Conservation (phyloP, 2,113 vertebrate species). For the Protomyctophum bolini region DNA sequence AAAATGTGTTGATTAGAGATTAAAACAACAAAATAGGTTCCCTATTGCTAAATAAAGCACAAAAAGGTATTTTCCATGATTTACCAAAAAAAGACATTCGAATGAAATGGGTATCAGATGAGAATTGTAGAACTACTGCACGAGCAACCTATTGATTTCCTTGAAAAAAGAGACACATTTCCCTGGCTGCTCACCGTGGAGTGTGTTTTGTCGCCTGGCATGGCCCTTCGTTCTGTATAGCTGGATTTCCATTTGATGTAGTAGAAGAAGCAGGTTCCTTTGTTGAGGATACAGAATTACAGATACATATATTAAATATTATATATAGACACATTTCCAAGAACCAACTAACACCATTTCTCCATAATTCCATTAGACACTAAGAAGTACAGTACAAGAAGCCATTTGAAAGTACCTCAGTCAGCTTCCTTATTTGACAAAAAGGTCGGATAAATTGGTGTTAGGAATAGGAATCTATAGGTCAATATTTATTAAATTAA, state of each 20-base stretch:
- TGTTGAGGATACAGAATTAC: background rate
- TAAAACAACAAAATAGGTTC: no score
- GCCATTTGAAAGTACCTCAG: no score
- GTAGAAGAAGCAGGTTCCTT: slow-evolving; percentile 22
- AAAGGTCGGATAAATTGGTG: background rate
- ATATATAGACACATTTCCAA: background rate
- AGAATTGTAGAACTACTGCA: no score
- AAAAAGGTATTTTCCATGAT: no score
- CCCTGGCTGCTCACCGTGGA: slow-evolving; percentile 22
- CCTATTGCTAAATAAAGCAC: no score
- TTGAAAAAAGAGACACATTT: background rate
- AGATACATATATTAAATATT: slow-evolving; percentile 9
- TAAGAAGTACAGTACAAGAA: background rate
- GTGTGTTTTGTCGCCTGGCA: slow-evolving; percentile 16
- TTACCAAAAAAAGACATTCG: no score
- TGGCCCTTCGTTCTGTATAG: slow-evolving; percentile 17
- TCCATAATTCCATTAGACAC: no score
- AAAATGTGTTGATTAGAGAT: background rate
- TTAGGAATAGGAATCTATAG: background rate
- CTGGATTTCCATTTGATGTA: background rate
- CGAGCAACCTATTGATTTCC: background rate
- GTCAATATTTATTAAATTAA: background rate
- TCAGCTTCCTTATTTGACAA: background rate
- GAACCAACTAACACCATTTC: background rate
- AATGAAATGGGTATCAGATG: no score